Base-by-base conservation (phyloP, 2,888 invertebrate species). In the Polylopha cassiicola region DNA sequence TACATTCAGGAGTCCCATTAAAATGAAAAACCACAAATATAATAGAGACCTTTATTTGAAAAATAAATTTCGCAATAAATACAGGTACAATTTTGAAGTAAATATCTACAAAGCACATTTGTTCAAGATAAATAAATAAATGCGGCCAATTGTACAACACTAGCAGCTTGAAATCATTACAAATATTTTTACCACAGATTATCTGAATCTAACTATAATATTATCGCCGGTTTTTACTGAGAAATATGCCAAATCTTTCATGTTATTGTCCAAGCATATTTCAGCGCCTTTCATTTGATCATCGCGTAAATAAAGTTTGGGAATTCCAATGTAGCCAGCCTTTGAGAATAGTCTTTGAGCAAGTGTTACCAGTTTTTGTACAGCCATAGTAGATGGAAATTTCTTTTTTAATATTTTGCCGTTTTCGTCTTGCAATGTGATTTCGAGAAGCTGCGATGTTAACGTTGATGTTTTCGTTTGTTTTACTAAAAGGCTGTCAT, bases 201-300 rank as follows among this genome's bases (percentile, higher is more conserved):
- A 85, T 58, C 77, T 76, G 87, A 89, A 91, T 57, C 89, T 88
- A 4, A 92, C 92, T 44, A 91, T 76, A 52, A 97, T 91, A 43
- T 87, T 89, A 75, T 97, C 95, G 43, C 93, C 94, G 58, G 92
- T 91, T 77, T 94, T 92, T 22, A 97, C 84, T 0, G 95, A 95
- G 75, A 91, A 97, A 70, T 91, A 95, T 30, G 90, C 89, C 23
- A 97, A 78, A 59, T 93, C 92, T 70, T 95, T 93, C 60, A 94
- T 90, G 43, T 90, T 91, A 66, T 95, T 95, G 50, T 95, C 93
- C 50, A 97, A 73, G 39, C 86, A 81, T 53, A 95, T 91, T 63
- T 92, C 90, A 5, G 92, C 88, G 9, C 90, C 89, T 3, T 88
- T 70, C 72, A 88, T 82, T 50, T 87, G 76, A 6, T 85, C 85